These are phyloP conservation scores for Lonchura striata DNA, from an alignment of 2,113 vertebrate species.

Conservation along the genomic window DNA sequence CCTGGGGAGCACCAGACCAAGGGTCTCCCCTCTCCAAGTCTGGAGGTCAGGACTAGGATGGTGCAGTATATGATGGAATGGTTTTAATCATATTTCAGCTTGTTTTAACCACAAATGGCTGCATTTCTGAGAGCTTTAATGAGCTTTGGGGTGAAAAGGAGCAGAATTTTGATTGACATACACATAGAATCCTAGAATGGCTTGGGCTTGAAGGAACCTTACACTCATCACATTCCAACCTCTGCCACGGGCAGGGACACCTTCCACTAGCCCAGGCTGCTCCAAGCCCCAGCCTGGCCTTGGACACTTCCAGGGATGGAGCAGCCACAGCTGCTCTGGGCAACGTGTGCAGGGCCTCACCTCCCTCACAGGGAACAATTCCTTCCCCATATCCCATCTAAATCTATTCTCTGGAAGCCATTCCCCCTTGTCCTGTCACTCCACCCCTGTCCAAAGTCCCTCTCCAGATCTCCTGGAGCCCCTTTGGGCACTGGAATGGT, in stretches of 20 bases:
- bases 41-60: not conserved
- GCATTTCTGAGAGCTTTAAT: not conserved
- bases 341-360: rapidly evolving
- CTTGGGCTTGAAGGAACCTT: not conserved
- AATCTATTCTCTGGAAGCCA: not conserved
- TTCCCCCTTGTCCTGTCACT: not conserved
- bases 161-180: not conserved
- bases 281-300: too few species aligned
- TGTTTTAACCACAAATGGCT: not conserved
- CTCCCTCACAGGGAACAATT: not conserved
- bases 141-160: not conserved
- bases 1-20: not conserved
- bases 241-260: not conserved
- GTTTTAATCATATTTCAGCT: not conserved
- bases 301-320: not conserved
- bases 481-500: not conserved
- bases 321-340: not conserved
- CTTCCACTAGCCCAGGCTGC: rapidly evolving
- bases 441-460: not conserved
- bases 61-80: not conserved
- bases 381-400: not conserved
- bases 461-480: not conserved
- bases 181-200: not conserved
- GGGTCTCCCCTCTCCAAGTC: not conserved
- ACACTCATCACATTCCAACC: too few species aligned